Evolutionary conservation across 1,140 invertebrate genomes (phyloP).

Genomic region (Mercenaria mercenaria): DNA sequence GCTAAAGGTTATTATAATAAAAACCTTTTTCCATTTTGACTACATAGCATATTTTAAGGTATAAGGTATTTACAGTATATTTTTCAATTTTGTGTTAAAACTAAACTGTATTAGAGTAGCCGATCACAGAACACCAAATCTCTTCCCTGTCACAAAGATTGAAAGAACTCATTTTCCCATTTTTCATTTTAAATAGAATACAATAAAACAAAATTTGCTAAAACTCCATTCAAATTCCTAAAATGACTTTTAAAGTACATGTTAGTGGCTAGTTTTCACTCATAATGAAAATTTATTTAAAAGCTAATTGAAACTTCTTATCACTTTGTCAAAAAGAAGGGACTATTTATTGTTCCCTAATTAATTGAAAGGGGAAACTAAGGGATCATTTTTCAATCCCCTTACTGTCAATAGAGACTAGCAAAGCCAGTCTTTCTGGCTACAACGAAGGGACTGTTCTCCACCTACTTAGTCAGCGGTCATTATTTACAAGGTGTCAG

Average conservation of each 20-base stretch:
- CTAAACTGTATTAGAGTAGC: too few relatives aligned
- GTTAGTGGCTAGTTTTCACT: not conserved
- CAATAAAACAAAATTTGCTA: not conserved
- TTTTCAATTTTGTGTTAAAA: too few relatives aligned
- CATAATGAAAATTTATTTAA: not conserved
- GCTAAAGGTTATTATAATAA: too few relatives aligned
- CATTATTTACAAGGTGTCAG: conserved; percentile 4
- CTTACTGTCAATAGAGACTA: conserved; percentile 14
- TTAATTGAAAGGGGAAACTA: not conserved
- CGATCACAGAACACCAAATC: too few relatives aligned
- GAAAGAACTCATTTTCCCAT: too few relatives aligned
- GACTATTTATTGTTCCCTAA: conserved; percentile 32
- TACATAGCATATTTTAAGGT: too few relatives aligned
- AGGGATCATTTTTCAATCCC: conserved; percentile 14
- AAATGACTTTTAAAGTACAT: conserved; percentile 10
- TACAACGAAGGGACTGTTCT: not conserved
- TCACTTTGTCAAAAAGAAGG: conserved; percentile 26
- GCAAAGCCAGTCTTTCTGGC: not conserved
- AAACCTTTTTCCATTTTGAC: too few relatives aligned
- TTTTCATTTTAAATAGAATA: too few relatives aligned
- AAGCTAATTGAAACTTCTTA: conserved; percentile 3
- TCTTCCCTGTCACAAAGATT: too few relatives aligned
- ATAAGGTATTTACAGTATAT: too few relatives aligned
- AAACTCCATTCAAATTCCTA: not conserved
- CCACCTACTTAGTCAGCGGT: not conserved